Evolutionary conservation across 2,113 vertebrate genomes (phyloP).

Genomic region (Sula dactylatra): DNA sequence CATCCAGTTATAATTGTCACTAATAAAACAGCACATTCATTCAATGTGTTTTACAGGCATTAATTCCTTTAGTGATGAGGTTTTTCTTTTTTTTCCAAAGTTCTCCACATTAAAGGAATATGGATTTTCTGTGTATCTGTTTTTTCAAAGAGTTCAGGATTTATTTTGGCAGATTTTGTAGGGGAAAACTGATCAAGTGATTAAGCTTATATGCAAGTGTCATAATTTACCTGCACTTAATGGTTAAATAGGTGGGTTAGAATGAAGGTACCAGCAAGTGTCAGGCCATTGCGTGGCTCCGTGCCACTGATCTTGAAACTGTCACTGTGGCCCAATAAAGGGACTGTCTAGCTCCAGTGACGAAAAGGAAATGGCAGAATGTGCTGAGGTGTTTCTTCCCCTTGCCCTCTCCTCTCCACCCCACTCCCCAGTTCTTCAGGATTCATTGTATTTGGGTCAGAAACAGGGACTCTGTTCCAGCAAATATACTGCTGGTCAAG

Average conservation of each 20-base stretch:
- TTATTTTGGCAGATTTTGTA: background rate
- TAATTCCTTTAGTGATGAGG: background rate
- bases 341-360: background rate
- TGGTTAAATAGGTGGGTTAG: background rate
- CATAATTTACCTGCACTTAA: background rate
- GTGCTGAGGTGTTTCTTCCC: background rate
- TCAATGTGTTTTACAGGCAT: background rate
- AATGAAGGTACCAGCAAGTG: background rate
- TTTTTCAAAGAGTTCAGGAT: background rate
- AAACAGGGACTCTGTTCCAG: background rate
- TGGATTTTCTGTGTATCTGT: background rate
- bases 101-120: background rate
- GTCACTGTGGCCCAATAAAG: background rate
- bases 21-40: background rate
- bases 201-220: background rate
- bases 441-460: background rate
- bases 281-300: background rate
- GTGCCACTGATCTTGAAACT: background rate
- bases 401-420: background rate
- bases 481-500: background rate
- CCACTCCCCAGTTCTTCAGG: background rate
- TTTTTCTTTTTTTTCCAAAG: background rate
- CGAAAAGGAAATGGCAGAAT: background rate
- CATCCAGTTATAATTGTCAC: background rate
- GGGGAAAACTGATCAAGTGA: background rate